phyloP scores from a whole-genome alignment of 2,888 invertebrate species.

The Drosophila ezoana region DNA sequence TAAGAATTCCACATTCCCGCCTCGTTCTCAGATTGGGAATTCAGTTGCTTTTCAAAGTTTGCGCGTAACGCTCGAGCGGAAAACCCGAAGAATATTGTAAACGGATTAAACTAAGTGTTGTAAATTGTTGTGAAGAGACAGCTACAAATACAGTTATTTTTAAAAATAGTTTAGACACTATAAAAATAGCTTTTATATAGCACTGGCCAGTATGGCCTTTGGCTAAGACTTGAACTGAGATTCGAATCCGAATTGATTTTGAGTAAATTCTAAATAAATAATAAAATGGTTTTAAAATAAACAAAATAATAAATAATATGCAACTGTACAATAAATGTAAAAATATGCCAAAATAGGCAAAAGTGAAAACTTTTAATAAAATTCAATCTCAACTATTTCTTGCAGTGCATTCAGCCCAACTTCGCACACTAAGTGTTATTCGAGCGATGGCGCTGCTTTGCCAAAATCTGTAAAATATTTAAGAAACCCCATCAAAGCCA shows the following conservation, averaged over 20 bases:
- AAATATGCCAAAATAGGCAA: too few relatives aligned
- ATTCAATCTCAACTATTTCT: constrained; percentile 22
- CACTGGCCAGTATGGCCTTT: too few relatives aligned
- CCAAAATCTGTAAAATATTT: constrained; percentile 9
- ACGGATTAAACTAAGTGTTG: neutral
- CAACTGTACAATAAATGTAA: too few relatives aligned
- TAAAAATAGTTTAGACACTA: neutral
- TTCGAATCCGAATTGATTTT: too few relatives aligned
- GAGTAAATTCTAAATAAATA: too few relatives aligned
- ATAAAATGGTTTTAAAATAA: too few relatives aligned
- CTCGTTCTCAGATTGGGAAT: constrained; percentile 21
- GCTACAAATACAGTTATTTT: neutral
- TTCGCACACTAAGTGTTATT: constrained; percentile 16
- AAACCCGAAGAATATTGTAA: neutral
- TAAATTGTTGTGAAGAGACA: neutral
- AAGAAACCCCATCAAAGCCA: constrained; percentile 3
- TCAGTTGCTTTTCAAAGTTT: constrained; percentile 38
- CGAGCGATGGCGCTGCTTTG: constrained; percentile 28
- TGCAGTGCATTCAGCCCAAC: constrained; percentile 43
- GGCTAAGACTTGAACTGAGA: too few relatives aligned
- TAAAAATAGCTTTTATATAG: neutral
- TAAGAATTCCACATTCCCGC: constrained; percentile 16
- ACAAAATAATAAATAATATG: too few relatives aligned
- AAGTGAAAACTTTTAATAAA: too few relatives aligned
- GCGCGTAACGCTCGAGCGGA: constrained; percentile 24